Evolutionary conservation across 2,113 vertebrate species (phyloP).

Genomic region (Ondatra zibethicus): DNA sequence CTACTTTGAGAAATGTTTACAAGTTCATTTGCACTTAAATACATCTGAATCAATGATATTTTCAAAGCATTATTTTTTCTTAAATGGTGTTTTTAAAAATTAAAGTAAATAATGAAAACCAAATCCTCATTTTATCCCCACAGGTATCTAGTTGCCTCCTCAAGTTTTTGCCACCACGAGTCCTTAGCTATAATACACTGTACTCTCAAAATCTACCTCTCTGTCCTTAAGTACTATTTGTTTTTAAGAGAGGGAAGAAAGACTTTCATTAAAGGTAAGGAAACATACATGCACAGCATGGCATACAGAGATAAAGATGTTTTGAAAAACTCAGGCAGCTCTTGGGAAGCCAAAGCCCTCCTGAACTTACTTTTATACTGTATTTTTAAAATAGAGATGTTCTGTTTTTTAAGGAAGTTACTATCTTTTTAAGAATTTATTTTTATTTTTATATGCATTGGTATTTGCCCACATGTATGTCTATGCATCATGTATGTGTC

Average conservation of each 20-base stretch:
- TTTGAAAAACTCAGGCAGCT: neutral
- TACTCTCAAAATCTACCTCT: neutral
- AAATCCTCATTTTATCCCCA: neutral
- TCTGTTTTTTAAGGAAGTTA: neutral
- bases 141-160: neutral
- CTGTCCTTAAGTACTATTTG: neutral
- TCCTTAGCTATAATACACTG: neutral
- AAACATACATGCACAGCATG: neutral
- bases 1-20: neutral
- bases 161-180: neutral
- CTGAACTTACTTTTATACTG: neutral
- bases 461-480: neutral
- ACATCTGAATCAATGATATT: neutral
- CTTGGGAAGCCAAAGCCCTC: neutral
- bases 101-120: neutral
- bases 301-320: neutral
- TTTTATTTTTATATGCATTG: neutral
- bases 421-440: neutral
- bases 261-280: neutral
- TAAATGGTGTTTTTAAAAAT: neutral
- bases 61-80: neutral
- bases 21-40: neutral
- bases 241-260: neutral
- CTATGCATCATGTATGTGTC: neutral
- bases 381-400: neutral